Percentiles rank a stretch among this genome's conserved stretches.
Evolutionary conservation across 2,797 vertebrate genomes (phyloP).

Genomic region (Prionace glauca): DNA sequence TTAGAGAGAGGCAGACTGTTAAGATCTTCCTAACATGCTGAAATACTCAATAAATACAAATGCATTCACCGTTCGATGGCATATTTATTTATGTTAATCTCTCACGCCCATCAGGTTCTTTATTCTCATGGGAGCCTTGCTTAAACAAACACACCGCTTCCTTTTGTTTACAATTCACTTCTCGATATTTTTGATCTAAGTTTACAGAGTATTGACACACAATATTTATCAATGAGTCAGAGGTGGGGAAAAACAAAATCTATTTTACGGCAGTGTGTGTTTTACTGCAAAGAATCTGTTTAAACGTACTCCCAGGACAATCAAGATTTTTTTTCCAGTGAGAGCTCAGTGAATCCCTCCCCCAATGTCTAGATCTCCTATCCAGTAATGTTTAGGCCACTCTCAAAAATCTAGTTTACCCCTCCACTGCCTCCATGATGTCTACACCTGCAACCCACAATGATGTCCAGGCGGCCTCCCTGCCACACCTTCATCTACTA

Average conservation of each 20-base stretch:
- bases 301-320: background rate
- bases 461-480: background rate
- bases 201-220: background rate
- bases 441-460: too few relatives aligned
- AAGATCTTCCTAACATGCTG: constrained; percentile 70
- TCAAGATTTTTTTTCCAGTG: background rate
- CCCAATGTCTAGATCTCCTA: background rate
- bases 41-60: constrained; percentile 82
- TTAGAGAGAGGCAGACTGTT: constrained; percentile 68
- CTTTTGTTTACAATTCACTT: background rate
- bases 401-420: too few relatives aligned
- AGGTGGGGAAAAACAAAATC: background rate
- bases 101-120: background rate
- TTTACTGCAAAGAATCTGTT: too few relatives aligned
- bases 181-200: background rate
- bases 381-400: too few relatives aligned
- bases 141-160: background rate
- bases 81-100: constrained; percentile 11
- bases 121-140: background rate
- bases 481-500: background rate
- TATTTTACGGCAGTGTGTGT: background rate
- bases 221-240: background rate
- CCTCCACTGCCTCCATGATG: background rate
- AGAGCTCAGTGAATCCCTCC: background rate
- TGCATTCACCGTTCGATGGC: constrained; percentile 60